Evolutionary conservation across 1,140 invertebrate genomes (phyloP).

Genomic region (Drosophila sproati): DNA sequence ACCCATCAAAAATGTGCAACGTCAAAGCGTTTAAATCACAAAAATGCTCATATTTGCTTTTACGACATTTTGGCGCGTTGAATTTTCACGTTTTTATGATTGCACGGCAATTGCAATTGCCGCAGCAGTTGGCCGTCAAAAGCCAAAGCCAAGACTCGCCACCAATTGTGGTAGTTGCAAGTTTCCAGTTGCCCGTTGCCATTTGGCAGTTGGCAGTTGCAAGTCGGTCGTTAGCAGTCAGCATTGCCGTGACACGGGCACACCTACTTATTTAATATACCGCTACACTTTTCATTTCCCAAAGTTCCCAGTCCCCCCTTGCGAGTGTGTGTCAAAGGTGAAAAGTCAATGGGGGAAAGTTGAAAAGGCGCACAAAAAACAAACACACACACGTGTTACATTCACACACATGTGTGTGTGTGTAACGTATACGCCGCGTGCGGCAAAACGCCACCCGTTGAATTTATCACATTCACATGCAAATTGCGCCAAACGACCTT

Average conservation of each 20-base stretch:
- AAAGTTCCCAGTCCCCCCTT: slow-evolving; percentile 26
- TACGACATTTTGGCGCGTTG: slow-evolving; percentile 60
- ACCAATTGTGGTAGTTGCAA: slow-evolving; percentile 38
- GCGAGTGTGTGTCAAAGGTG: slow-evolving; percentile 62
- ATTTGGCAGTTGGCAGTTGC: slow-evolving; percentile 16
- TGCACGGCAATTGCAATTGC: slow-evolving; percentile 50
- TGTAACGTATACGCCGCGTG: slow-evolving; percentile 54
- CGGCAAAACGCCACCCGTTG: slow-evolving; percentile 55
- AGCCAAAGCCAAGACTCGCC: slow-evolving; percentile 8
- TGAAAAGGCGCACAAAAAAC: slow-evolving; percentile 62
- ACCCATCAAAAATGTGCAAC: slow-evolving; percentile 2
- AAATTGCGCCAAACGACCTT: slow-evolving; percentile 85
- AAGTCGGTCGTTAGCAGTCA: slow-evolving; percentile 24
- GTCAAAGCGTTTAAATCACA: slow-evolving; percentile 70
- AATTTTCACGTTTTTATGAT: slow-evolving; percentile 60
- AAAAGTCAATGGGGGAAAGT: slow-evolving; percentile 58
- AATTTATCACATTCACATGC: slow-evolving; percentile 85
- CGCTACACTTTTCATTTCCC: slow-evolving; percentile 75
- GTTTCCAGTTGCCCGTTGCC: slow-evolving; percentile 16
- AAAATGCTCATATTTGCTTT: slow-evolving; percentile 64
- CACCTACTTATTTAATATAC: slow-evolving; percentile 81
- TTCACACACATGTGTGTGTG: slow-evolving; percentile 35
- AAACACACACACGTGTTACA: slow-evolving; percentile 51
- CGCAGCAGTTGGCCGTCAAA: slow-evolving; percentile 16
- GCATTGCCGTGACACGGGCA: slow-evolving; percentile 51